Percentiles rank a stretch among this genome's conserved stretches.
Evolutionary conservation across 2,888 invertebrate species (phyloP).

Genomic region (Ectobius pallidus): DNA sequence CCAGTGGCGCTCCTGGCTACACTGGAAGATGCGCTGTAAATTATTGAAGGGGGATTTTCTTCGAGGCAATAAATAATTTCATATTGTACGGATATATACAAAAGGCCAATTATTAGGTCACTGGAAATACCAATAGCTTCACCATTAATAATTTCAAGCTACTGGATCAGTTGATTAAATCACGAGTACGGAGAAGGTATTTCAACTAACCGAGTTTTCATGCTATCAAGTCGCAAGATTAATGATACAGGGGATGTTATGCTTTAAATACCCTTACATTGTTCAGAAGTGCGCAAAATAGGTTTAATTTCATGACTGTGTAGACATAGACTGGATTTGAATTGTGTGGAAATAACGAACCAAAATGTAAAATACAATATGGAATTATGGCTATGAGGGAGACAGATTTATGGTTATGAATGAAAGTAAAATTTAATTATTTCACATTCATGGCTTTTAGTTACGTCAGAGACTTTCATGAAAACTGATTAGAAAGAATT

Average conservation of each 20-base stretch:
- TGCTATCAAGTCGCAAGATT: neutral
- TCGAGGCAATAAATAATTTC: conserved; percentile 24
- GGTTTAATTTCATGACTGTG: too few species aligned
- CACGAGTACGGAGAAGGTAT: neutral
- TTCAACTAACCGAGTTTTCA: conserved; percentile 4
- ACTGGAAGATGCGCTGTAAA: conserved; percentile 22
- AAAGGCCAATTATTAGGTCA: conserved; percentile 26
- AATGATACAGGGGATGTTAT: neutral
- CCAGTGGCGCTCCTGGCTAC: conserved; percentile 14
- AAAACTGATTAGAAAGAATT: too few species aligned
- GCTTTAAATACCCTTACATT: too few species aligned
- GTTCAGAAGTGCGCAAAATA: too few species aligned
- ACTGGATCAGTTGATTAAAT: conserved; percentile 1
- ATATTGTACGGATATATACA: neutral
- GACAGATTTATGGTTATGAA: too few species aligned
- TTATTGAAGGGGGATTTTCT: conserved; percentile 20
- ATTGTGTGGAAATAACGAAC: too few species aligned
- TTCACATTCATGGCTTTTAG: too few species aligned
- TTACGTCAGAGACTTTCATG: too few species aligned
- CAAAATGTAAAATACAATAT: too few species aligned
- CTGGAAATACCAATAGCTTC: neutral
- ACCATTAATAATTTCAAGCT: conserved; percentile 6
- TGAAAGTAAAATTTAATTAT: too few species aligned
- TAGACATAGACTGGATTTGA: too few species aligned
- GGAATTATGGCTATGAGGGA: too few species aligned